A percentile compares a stretch with the other conserved stretches of the same genome.
Evolutionary conservation across 2,888 invertebrate species (phyloP).

Genomic region (Unio pictorum): DNA sequence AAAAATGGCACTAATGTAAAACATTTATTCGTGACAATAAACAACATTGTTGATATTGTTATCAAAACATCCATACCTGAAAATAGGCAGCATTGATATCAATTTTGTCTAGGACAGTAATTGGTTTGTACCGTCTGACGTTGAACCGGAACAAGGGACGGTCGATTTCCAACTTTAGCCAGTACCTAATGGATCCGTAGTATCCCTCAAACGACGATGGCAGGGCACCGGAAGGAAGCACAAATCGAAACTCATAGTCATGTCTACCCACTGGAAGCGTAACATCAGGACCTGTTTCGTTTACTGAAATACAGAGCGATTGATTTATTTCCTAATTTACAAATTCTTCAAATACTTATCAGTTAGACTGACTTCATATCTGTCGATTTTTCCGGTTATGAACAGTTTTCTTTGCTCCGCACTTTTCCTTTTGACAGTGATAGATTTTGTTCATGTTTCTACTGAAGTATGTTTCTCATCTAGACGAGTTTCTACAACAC

Average conservation of each 20-base stretch:
- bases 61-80: slow-evolving; percentile 2
- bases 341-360: too few species aligned
- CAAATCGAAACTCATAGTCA: slow-evolving; percentile 33
- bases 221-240: slow-evolving; percentile 24
- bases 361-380: too few species aligned
- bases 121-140: slow-evolving; percentile 22
- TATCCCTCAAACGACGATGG: slow-evolving; percentile 45
- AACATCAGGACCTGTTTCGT: slow-evolving; percentile 5
- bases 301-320: slow-evolving; percentile 1
- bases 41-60: not conserved
- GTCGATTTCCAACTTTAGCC: slow-evolving; percentile 35
- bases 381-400: too few species aligned
- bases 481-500: too few species aligned
- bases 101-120: slow-evolving; percentile 37
- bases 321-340: too few species aligned
- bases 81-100: slow-evolving; percentile 23
- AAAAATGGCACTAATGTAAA: too few species aligned
- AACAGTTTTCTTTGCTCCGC: too few species aligned
- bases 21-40: too few species aligned
- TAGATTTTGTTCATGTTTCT: too few species aligned
- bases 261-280: slow-evolving; percentile 24
- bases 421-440: too few species aligned
- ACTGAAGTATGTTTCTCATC: too few species aligned
- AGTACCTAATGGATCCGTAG: slow-evolving; percentile 43
- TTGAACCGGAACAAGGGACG: slow-evolving; percentile 36